Percentiles rank a stretch among this genome's conserved stretches.
These are phyloP conservation scores for Cistogaster globosa DNA, from an alignment of 2,888 invertebrate species.

Conservation along the genomic window DNA sequence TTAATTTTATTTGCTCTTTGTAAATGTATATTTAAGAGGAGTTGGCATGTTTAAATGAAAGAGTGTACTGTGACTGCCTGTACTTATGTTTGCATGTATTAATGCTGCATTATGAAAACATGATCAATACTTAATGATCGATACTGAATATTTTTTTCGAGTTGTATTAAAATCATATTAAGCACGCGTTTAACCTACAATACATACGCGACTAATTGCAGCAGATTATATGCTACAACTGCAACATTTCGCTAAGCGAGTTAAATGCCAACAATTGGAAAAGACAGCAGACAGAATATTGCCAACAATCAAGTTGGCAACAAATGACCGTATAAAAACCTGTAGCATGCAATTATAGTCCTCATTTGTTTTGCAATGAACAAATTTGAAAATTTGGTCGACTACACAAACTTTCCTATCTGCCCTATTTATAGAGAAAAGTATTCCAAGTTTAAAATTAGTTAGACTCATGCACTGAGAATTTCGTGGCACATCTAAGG, in stretches of 20 bases:
- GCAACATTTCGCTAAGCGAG: constrained; percentile 33
- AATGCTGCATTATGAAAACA: constrained; percentile 10
- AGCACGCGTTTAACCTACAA: constrained; percentile 71
- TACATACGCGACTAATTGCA: constrained; percentile 56
- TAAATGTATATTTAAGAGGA: constrained; percentile 21
- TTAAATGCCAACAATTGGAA: constrained; percentile 29
- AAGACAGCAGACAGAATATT: constrained; percentile 18
- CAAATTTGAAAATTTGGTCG: background rate
- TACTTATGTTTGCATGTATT: background rate
- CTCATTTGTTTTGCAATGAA: background rate
- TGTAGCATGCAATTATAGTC: constrained; percentile 55
- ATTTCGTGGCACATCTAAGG: too few species aligned
- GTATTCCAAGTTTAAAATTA: too few species aligned
- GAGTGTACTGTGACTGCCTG: too few species aligned
- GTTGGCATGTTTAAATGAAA: background rate
- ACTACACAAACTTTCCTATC: background rate
- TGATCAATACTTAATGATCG: constrained; percentile 48
- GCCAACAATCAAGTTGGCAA: constrained; percentile 29
- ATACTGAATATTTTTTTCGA: constrained; percentile 8
- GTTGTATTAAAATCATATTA: constrained; percentile 42
- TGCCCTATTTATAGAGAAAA: background rate
- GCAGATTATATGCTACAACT: constrained; percentile 52
- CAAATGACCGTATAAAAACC: constrained; percentile 50
- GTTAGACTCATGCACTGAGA: too few species aligned
- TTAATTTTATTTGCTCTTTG: constrained; percentile 44